Percentiles rank a stretch among this genome's conserved stretches.
These are phyloP conservation scores for Geococcyx californianus DNA, from an alignment of 2,113 vertebrate species.

Conservation along the genomic window DNA sequence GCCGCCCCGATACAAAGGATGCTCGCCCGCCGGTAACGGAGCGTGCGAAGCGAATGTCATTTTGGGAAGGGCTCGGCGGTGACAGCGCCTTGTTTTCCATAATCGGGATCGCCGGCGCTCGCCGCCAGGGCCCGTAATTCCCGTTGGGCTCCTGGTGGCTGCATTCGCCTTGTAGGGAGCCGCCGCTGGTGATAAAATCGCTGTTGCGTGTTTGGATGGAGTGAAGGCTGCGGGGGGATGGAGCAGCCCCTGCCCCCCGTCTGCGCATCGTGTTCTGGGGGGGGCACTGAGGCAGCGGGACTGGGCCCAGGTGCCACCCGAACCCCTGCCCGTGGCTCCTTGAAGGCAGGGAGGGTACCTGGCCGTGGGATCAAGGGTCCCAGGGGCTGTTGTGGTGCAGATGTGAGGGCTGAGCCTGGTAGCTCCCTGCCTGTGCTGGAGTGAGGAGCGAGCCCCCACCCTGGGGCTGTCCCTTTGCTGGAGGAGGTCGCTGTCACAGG, in stretches of 20 bases:
- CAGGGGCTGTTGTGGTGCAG: background rate
- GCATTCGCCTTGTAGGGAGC: background rate
- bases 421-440: background rate
- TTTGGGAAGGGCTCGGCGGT: background rate
- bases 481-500: background rate
- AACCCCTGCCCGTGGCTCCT: rapidly evolving
- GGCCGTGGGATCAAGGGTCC: background rate
- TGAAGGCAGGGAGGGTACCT: background rate
- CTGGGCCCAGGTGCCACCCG: rapidly evolving
- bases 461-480: background rate
- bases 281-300: background rate
- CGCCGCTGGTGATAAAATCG: rapidly evolving
- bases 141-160: background rate
- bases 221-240: background rate
- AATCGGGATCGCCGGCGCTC: rapidly evolving
- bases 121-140: rapidly evolving
- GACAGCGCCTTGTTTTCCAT: background rate
- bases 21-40: background rate
- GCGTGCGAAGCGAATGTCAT: background rate
- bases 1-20: background rate
- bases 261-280: rapidly evolving
- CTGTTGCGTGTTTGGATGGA: background rate
- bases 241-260: rapidly evolving
- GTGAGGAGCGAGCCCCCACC: background rate
- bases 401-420: no score